phyloP scores from a whole-genome alignment of 2,888 invertebrate genomes.

The Orthonychiurus folsomi region DNA sequence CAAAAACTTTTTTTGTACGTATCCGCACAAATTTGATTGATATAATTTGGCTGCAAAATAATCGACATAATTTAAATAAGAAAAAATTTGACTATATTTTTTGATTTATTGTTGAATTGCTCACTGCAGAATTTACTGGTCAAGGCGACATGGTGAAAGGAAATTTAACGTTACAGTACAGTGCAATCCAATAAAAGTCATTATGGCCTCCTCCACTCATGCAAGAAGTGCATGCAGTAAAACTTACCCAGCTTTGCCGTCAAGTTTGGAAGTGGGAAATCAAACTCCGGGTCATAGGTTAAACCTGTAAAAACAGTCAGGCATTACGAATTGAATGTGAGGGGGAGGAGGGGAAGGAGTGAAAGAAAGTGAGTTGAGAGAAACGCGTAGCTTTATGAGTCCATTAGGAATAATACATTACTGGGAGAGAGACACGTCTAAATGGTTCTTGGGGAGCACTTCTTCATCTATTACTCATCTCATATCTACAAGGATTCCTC shows the following conservation, averaged over 20 bases:
- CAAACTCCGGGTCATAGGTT: slow-evolving; percentile 58
- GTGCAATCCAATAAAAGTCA: too few species aligned
- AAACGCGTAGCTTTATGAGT: slow-evolving; percentile 12
- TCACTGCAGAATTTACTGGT: too few species aligned
- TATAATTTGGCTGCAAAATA: too few species aligned
- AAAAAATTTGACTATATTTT: too few species aligned
- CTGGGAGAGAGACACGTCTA: not conserved
- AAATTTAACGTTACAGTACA: too few species aligned
- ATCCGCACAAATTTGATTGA: too few species aligned
- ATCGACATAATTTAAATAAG: too few species aligned
- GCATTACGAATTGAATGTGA: not conserved
- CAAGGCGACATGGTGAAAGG: too few species aligned
- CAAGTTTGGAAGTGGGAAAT: slow-evolving; percentile 73
- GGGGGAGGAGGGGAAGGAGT: not conserved
- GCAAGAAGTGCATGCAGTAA: too few species aligned
- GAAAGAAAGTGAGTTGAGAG: slow-evolving; percentile 4
- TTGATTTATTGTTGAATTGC: too few species aligned
- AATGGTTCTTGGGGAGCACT: not conserved
- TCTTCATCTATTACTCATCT: not conserved
- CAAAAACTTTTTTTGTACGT: too few species aligned
- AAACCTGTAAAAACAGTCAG: slow-evolving; percentile 28
- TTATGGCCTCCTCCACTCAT: too few species aligned
- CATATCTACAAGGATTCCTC: not conserved
- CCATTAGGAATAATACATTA: slow-evolving; percentile 15
- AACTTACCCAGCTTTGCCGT: slow-evolving; percentile 70